Percentiles rank a stretch among this genome's conserved stretches.
These are phyloP conservation scores for Ricordea florida DNA, from an alignment of 92 coral and sea anemone species.

Conservation along the genomic window DNA sequence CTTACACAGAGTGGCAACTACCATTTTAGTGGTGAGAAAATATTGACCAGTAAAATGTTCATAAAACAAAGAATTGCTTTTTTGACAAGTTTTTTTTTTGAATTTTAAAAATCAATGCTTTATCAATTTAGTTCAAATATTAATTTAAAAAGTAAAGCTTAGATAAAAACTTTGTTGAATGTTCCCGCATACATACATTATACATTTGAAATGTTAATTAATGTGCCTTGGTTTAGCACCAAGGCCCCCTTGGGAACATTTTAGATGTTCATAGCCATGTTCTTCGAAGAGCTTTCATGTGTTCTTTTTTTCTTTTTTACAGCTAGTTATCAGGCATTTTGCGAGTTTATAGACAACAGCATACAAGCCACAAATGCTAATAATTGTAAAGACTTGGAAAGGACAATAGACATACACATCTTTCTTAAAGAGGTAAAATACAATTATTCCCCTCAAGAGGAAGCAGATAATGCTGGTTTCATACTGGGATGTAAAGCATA, in stretches of 20 bases:
- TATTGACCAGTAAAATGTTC: no score
- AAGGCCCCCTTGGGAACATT: no score
- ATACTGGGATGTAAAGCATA: no score
- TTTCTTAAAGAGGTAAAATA: slow-evolving; percentile 69
- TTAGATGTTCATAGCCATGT: no score
- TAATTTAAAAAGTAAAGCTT: no score
- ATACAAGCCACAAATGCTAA: slow-evolving; percentile 77
- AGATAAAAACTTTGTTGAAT: no score
- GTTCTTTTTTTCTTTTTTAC: background rate
- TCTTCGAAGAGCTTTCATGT: background rate
- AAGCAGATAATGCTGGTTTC: no score
- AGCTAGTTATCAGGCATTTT: slow-evolving; percentile 88
- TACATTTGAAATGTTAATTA: no score
- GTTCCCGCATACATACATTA: no score
- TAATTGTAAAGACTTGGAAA: slow-evolving; percentile 42
- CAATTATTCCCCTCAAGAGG: no score
- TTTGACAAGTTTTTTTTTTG: background rate
- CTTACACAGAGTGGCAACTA: slow-evolving; percentile 90
- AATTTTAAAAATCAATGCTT: background rate
- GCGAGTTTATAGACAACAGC: slow-evolving; percentile 89
- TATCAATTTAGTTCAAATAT: no score
- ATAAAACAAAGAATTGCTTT: background rate
- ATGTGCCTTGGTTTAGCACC: no score
- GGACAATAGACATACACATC: slow-evolving; percentile 61
- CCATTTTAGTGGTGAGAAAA: slow-evolving; percentile 81